Evolutionary conservation across 2,113 vertebrate species (phyloP), one percentile per base, ranked within the genome.

Genomic region (Tylochromis polylepis): DNA sequence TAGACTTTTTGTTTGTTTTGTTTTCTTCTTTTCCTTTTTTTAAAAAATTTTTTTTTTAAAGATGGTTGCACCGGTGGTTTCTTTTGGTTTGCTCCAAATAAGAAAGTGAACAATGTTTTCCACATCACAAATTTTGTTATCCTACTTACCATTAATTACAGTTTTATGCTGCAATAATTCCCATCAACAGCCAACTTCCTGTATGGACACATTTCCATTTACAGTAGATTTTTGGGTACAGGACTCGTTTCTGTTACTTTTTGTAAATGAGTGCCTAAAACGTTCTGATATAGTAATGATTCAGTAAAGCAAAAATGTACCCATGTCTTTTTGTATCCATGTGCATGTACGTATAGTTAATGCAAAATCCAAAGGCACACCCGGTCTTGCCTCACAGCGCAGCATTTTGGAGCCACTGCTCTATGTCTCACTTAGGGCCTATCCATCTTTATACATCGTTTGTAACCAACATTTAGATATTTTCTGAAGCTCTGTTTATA

Each of bases 61-160:
- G 41, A 11, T 43, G 4, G 41, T 41, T 41, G 38, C 3, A 41
- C 10, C 10, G 2, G 38, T 0, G 62, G 12, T 6, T 70, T 24
- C 14, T 43, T 43, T 27, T 0, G 5, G 38, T 0, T 43, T 43
- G 65, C 0, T 70, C 65, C 38, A 43, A 4, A 43, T 43, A 41
- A 2, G 5, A 67, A 65, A 67, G 34, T 67, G 20, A 70, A 2
- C 36, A 70, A 15, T 70, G 60, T 70, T 70, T 2, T 24, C 5
- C 36, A 70, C 36, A 70, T 70, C 9, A 41, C 41, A 12, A 11
- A 49, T 49, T 49, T 49, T 49, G 46, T 49, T 49, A 51, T 5
- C 22, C 0, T 49, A 29, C 0, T 29, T 49, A 29, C 22, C 49
- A 18, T 72, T 24, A 46, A 46, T 72, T 72, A 11, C 5, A 46